Evolutionary conservation across 2,888 invertebrate genomes (phyloP).

Genomic region (Seladonia tumulorum): DNA sequence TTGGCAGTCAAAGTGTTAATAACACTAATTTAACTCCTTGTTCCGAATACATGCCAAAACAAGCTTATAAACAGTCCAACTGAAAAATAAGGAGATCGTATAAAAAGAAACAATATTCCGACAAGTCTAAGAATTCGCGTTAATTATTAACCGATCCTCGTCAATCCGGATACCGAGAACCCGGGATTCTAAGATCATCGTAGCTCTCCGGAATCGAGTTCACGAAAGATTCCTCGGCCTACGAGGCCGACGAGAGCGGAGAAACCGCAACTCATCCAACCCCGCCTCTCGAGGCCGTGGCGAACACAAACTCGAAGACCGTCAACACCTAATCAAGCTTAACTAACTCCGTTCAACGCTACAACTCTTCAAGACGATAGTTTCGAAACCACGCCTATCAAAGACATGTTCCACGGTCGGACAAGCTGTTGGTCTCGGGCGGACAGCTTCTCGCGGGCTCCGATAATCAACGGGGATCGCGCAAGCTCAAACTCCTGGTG

Average conservation of each 20-base stretch:
- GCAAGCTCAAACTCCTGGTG: conserved; percentile 45
- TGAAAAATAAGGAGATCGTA: background rate
- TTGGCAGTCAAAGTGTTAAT: too few species aligned
- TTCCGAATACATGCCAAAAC: too few species aligned
- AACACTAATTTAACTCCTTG: too few species aligned
- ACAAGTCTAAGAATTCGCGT: background rate
- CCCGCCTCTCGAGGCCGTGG: background rate
- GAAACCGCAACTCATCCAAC: conserved; percentile 2
- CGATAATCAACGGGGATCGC: conserved; percentile 66
- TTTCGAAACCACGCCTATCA: conserved; percentile 51
- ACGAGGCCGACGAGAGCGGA: too few species aligned
- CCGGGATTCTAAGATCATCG: background rate
- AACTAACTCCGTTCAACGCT: conserved; percentile 38
- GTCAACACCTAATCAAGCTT: conserved; percentile 43
- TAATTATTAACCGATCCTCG: background rate
- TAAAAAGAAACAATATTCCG: background rate
- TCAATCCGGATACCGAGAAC: background rate
- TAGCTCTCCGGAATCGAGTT: background rate
- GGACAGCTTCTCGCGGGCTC: conserved; percentile 33
- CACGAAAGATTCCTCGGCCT: background rate
- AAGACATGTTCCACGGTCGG: conserved; percentile 41
- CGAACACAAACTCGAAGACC: conserved; percentile 9
- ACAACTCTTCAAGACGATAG: conserved; percentile 37
- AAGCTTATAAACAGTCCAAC: too few species aligned
- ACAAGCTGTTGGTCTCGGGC: conserved; percentile 28